Evolutionary conservation across 2,888 invertebrate genomes (phyloP).

Genomic region (Sinotaia quadrata): DNA sequence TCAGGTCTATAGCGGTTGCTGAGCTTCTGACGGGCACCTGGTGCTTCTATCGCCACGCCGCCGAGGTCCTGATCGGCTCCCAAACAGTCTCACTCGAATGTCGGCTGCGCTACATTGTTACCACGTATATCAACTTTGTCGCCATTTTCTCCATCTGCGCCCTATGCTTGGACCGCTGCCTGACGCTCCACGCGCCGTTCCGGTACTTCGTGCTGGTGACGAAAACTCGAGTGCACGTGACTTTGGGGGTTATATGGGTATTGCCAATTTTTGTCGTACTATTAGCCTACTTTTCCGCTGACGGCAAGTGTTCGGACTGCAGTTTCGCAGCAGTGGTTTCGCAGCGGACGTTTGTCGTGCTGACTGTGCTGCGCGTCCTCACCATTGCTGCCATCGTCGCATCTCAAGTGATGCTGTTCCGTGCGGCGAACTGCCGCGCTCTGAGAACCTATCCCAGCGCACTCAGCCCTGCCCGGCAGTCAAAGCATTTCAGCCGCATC

Average conservation of each 20-base stretch:
- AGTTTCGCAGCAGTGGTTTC: conserved; percentile 15
- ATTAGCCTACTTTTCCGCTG: conserved; percentile 10
- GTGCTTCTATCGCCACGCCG: conserved; percentile 20
- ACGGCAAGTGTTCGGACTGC: background rate
- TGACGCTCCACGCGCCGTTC: conserved; percentile 16
- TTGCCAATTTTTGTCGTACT: conserved; percentile 15
- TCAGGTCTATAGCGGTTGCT: conserved; percentile 19
- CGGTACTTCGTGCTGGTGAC: conserved; percentile 24
- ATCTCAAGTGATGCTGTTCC: conserved; percentile 19
- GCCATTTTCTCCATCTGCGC: conserved; percentile 19
- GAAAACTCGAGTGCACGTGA: background rate
- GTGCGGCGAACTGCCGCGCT: conserved; percentile 20
- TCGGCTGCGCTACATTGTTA: conserved; percentile 10
- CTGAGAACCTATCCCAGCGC: conserved; percentile 21
- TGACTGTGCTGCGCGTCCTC: conserved; percentile 13
- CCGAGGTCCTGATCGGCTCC: conserved; percentile 16
- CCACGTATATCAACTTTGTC: conserved; percentile 24
- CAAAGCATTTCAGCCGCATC: conserved; percentile 13
- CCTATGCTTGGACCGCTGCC: conserved; percentile 21
- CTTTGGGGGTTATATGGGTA: conserved; percentile 6
- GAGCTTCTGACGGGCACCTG: conserved; percentile 23
- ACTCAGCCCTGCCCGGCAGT: conserved; percentile 12
- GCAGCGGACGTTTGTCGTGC: conserved; percentile 21
- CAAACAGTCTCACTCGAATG: conserved; percentile 4
- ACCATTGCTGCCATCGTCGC: conserved; percentile 24